phyloP scores from a whole-genome alignment of 2,113 vertebrate species.

The Dendrocopos noguchii region DNA sequence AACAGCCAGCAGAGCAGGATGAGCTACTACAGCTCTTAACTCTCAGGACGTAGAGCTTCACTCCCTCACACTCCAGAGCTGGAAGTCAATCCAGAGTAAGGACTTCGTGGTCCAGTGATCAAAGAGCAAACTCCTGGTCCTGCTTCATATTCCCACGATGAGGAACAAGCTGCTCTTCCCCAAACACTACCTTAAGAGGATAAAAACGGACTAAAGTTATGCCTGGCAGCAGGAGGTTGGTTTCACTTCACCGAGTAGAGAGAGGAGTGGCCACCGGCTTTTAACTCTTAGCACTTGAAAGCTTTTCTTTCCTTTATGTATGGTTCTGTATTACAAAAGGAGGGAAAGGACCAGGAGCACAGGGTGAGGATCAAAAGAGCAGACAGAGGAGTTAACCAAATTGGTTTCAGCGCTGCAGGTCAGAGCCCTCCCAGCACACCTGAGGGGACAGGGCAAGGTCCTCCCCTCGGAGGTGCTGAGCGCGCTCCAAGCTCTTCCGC shows the following conservation, averaged over 20 bases:
- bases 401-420: not conserved
- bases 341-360: not conserved
- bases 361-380: conserved; percentile 1
- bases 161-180: conserved; percentile 14
- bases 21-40: too few relatives aligned
- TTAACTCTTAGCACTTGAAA: not conserved
- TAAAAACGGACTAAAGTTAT: not conserved
- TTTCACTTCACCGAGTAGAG: conserved; percentile 9
- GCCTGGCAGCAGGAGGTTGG: not conserved
- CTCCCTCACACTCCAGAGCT: not conserved
- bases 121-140: not conserved
- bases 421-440: not conserved
- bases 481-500: not conserved
- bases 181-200: not conserved
- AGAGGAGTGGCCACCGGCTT: not conserved
- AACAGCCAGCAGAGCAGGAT: conserved; percentile 3
- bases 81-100: not conserved
- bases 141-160: not conserved
- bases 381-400: not conserved
- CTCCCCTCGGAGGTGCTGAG: not conserved
- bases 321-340: conserved; percentile 13
- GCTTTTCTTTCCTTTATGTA: not conserved
- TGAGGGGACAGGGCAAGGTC: not conserved
- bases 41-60: not conserved
- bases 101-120: not conserved